Evolutionary conservation across 2,113 vertebrate genomes (phyloP).

Genomic region (Meles meles): DNA sequence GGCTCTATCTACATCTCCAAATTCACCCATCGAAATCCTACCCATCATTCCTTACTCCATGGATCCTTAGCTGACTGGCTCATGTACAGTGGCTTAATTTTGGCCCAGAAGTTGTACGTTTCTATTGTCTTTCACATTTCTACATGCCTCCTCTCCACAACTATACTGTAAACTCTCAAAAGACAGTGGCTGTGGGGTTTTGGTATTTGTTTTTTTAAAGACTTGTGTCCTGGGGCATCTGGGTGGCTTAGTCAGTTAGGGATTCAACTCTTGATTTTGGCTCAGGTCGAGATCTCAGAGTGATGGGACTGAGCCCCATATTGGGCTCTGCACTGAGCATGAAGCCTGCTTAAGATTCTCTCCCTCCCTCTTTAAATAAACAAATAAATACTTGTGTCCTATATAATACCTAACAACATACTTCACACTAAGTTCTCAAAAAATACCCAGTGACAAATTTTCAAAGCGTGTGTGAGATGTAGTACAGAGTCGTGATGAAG

Average conservation of each 20-base stretch:
- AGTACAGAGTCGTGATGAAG: background rate
- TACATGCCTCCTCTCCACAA: background rate
- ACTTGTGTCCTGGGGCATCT: background rate
- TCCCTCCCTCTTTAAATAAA: background rate
- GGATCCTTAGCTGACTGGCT: background rate
- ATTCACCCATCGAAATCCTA: background rate
- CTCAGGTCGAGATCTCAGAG: background rate
- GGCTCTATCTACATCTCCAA: background rate
- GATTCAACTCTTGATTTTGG: background rate
- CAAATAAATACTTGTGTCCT: background rate
- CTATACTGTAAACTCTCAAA: background rate
- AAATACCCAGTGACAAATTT: background rate
- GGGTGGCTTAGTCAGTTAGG: background rate
- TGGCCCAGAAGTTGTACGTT: background rate
- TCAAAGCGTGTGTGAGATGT: background rate
- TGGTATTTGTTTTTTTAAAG: background rate
- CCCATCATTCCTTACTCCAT: background rate
- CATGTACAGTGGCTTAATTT: background rate
- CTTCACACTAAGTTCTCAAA: background rate
- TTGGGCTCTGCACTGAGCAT: rapidly evolving
- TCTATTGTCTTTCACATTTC: background rate
- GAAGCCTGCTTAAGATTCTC: background rate
- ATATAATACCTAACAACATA: background rate
- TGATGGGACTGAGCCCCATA: background rate
- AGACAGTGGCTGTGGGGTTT: background rate